Base-by-base conservation (phyloP, 2,113 vertebrate genomes). In the Leuciscus idus region DNA sequence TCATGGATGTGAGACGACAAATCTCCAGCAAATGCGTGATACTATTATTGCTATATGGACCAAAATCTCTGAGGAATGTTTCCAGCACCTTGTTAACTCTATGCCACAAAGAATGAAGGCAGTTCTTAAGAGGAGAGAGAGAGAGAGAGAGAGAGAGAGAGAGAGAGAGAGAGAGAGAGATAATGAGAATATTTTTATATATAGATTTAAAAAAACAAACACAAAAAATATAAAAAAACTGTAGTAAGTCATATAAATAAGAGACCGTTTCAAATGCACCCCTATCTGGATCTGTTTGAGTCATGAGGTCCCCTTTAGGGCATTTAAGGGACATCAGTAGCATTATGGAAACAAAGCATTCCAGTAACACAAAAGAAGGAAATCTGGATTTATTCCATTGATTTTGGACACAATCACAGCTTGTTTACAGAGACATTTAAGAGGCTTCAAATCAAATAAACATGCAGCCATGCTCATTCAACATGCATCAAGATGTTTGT, bases 311-410 rank as follows among this genome's bases (percentile, higher is more conserved):
- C 81, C 19, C 74, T 80, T 66, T 50, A 70, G 55, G 88, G 61
- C 86, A 89, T 19, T 46, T 86, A 83, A 85, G 62, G n/a, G 61
- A 48, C 36, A 59, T 73, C 0, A 39, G 13, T 64, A 48, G 85
- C 83, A 83, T 83, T 89, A 33, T 83, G 68, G 55, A 90, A 84
- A 89, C 87, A 88, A 88, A 74, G 78, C 57, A 83, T 87, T 90
- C 83, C 50, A 77, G n/a, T n/a, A 62, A 85, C 86, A 94, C 92
- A 94, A 93, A 92, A 52, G 33, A n/a, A 92, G 93, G 92, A 95
- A 93, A 90, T 89, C 17, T 89, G 90, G 89, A 84, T 90, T 84
- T 83, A 82, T 84, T 89, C 30, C 23, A 75, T 12, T n/a, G 52
- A 6, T 76, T 68, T 19, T 59, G 13, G 82, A 72, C 50, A 48